Base-by-base conservation (phyloP, 37 sponge, comb jelly and placozoan genomes). In the Lycopodina hypogea region DNA sequence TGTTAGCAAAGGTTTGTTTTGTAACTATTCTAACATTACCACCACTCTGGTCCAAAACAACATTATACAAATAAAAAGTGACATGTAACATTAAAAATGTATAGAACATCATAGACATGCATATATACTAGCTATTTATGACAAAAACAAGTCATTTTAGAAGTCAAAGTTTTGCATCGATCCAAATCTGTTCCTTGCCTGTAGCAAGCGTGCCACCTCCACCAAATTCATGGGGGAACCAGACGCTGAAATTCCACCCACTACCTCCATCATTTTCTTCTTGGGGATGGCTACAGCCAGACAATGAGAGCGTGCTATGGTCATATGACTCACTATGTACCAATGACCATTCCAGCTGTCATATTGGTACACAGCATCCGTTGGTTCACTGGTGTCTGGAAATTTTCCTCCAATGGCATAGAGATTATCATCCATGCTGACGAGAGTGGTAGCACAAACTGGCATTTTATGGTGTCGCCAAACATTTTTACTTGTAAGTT, bases 331-430 rank as follows among this genome's bases (percentile, higher is more conserved):
- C 7, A 65, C 35, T 32, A 65, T 65, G 18, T 11, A 33, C 66
- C 66, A 65, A 17, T 33, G 18, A 34, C 30, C 35, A 29, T 30
- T 28, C 34, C 17, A 14, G 17, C 33, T 15, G 34, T 65, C 30
- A 12, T 65, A 65, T 32, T 30, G 66, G 34, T 65, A 65, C 34
- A 65, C 34, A 12, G 48, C 61, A 6, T 35, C 71, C 4, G 48
- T 42, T 9, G 26, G 33, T 23, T 35, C 22, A 9, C 2, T 42
- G 21, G 18, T 40, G 22, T 42, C 45, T 2, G 3, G 50, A 39
- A 48, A 6, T 38, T 45, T 70, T n/a, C 71, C 71, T 24, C 71
- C 71, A 70, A 70, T 38, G 35, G 71, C 71, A 41, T 48, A 41
- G 2, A 70, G 71, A 11, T 45, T 41, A 17, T 70, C 28, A 14